Evolutionary conservation across 53 echinoderm and acorn worm species (phyloP), one percentile per base, ranked within the genome.

Genomic region (Mesocentrotus franciscanus): DNA sequence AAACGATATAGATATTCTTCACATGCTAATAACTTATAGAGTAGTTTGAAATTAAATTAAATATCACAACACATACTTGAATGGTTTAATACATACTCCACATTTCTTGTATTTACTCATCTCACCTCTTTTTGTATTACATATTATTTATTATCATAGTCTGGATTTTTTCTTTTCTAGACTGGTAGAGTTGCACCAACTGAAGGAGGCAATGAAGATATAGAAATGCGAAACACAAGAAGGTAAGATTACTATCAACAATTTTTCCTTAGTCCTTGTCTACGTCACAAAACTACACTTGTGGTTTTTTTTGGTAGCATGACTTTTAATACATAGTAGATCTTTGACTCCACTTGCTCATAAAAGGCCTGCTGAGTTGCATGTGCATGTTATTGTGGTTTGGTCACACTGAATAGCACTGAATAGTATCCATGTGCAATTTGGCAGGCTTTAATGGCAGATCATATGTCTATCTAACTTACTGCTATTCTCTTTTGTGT

Each of bases 161-260:
- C 49, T 49, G 0, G 6, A 49, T 5, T 5, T 49, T 2, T 49
- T 89, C 14, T 95, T 57, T 83, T 18, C 76, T 95, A 97, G 97
- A 95, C 95, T 92, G 95, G 96, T 71, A 96, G 97, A 92, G 96
- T 97, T 72, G 96, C 96, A 39, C 97, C 97, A 70, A 75, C 95
- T 13, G 89, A 61, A 55, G 94, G 95, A 39, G 94, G 74, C 29
- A 96, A 95, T 56, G 97, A 97, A 85, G 96, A 96, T 24, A 95
- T 97, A 61, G 97, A 97, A 92, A 85, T 97, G 60, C 39, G 84
- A 62, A 62, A 55, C 57, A 60, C 94, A 81, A 97, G 94, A 95
- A 96, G 96, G 97, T 94, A 92, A 92, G 71, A n/a, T 66, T 15
- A 26, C n/a, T 58, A 90, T 32, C 26, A 85, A 64, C 66, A 33